phyloP scores from a whole-genome alignment of 2,888 invertebrate species.

The Seira ritae region DNA sequence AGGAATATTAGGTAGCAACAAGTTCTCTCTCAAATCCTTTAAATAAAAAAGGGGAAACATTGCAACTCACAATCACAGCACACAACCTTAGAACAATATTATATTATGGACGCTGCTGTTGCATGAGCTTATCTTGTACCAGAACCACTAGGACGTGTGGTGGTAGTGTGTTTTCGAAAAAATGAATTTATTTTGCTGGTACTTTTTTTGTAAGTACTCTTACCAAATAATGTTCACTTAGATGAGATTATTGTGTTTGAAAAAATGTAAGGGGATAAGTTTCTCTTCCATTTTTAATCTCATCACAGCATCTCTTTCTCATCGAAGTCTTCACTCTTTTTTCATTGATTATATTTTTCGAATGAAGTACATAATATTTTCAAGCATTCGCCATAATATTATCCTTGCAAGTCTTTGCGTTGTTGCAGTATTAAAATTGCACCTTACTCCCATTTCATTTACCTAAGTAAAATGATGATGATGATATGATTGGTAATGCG shows the following conservation, averaged over 20 bases:
- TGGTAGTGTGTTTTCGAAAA: no score
- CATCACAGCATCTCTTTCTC: not conserved
- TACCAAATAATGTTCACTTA: not conserved
- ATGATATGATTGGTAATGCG: constrained; percentile 29
- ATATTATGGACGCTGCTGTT: no score
- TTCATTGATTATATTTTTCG: constrained; percentile 4
- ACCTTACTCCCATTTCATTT: no score
- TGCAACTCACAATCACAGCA: not conserved
- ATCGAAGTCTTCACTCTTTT: not conserved
- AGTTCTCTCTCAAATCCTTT: not conserved
- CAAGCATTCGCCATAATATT: no score
- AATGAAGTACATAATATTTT: no score
- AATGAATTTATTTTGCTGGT: no score
- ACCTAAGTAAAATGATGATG: no score
- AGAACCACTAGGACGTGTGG: not conserved
- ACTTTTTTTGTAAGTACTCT: no score
- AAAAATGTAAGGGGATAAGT: not conserved
- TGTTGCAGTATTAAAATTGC: no score
- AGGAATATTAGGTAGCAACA: not conserved
- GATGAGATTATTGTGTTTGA: not conserved
- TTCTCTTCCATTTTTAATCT: constrained; percentile 12
- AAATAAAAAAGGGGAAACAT: not conserved
- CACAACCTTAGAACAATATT: no score
- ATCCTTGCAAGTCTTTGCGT: no score
- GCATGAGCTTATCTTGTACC: not conserved